Evolutionary conservation across 2,888 invertebrate species (phyloP), one percentile per base, ranked within the genome.

Genomic region (Clistopyga incitator): DNA sequence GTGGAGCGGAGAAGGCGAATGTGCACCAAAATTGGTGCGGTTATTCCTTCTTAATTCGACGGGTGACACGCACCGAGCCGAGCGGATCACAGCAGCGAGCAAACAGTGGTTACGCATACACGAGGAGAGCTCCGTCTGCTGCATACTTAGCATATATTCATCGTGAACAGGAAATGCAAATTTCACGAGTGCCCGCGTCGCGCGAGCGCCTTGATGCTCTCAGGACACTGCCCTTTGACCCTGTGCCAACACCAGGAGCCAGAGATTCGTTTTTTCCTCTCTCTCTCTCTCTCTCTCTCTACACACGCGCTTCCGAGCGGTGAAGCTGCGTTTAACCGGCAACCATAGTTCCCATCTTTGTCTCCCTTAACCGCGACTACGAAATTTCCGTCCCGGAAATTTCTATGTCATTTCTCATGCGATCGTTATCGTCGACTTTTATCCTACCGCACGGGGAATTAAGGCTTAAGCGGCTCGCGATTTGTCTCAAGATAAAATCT

Each of bases 151-250:
- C 87, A 88, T 89, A 88, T 89, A 90, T 91, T 89, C 88, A 88
- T 88, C 86, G 86, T 78, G 86, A 88, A 89, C 90, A 86, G 88
- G 90, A 90, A 91, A 91, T 91, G 91, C 88, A 90, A 90, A 91
- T 90, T 86, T 88, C 84, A 86, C 84, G 77, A 77, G 81, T 84
- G 86, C 84, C 85, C 84, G 68, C 54, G 72, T 20, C 68, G 50
- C 83, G 84, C 85, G 54, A 56, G 56, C 64, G 64, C 64, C 85
- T 84, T 81, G 61, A 54, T 64, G 25, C 59, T 29, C 85, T 65
- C 76, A 65, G 88, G 87, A 86, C 89, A 87, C 81, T 90, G 90
- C 88, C 86, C 89, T 88, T 86, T 90, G 90, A 90, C 88, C 89
- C 88, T 85, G 84, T 82, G 59, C 80, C 52, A 52, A 34, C 18